phyloP scores from a whole-genome alignment of 2,113 vertebrate genomes.

The Perca flavescens region DNA sequence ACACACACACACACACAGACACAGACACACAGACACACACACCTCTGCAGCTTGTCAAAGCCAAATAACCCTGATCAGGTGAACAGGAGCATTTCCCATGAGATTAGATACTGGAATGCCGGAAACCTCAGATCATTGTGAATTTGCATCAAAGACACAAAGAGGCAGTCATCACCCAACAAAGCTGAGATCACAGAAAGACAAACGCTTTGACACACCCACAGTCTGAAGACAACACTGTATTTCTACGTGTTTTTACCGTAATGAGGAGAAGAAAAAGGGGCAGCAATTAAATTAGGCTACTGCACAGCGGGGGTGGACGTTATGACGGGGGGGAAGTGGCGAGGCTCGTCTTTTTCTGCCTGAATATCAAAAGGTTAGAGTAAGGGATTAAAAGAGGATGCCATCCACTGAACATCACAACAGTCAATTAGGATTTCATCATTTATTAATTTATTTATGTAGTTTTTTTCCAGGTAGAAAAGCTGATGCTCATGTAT shows the following conservation, averaged over 20 bases:
- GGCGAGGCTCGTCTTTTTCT: slow-evolving; percentile 14
- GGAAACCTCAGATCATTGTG: slow-evolving; percentile 63
- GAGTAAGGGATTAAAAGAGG: slow-evolving; percentile 26
- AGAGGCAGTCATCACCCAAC: slow-evolving; percentile 80
- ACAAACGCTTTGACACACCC: slow-evolving; percentile 68
- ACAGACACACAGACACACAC: slow-evolving; percentile 1
- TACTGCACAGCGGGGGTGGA: slow-evolving; percentile 68
- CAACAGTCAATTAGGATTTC: slow-evolving; percentile 26
- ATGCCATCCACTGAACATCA: not conserved
- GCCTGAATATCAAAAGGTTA: slow-evolving; percentile 33
- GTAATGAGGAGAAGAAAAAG: slow-evolving; percentile 77
- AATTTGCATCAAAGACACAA: slow-evolving; percentile 87
- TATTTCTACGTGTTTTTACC: slow-evolving; percentile 80
- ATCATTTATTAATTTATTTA: slow-evolving; percentile 15
- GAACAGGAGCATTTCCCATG: slow-evolving; percentile 56
- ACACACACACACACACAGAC: not conserved
- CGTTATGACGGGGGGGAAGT: not conserved
- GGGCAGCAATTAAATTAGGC: slow-evolving; percentile 83
- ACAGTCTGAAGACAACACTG: slow-evolving; percentile 86
- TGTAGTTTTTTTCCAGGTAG: not conserved
- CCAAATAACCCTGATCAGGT: slow-evolving; percentile 63
- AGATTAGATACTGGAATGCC: slow-evolving; percentile 49
- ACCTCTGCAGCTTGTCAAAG: slow-evolving; percentile 55
- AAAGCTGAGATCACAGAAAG: slow-evolving; percentile 86
- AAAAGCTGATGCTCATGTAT: not conserved